These are phyloP conservation scores for Acestrorhynchus altus DNA, from an alignment of 2,797 vertebrate genomes.

Conservation along the genomic window DNA sequence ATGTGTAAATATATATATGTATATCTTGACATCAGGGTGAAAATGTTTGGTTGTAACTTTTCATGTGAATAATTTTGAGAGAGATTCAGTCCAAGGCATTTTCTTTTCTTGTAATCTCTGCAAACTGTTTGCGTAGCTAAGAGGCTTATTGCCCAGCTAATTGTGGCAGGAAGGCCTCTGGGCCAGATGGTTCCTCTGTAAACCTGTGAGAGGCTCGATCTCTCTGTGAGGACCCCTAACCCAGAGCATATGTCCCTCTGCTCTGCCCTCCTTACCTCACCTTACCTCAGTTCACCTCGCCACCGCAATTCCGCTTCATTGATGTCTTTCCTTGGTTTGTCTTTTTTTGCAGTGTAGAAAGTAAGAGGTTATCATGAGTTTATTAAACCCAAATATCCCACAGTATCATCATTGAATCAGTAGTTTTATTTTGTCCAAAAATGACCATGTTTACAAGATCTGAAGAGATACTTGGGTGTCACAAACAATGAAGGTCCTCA, in stretches of 20 bases:
- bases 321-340: not conserved
- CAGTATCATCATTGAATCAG: not conserved
- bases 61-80: conserved; percentile 59
- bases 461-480: conserved; percentile 32
- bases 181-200: conserved; percentile 69
- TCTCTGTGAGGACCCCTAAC: conserved; percentile 59
- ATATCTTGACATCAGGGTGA: conserved; percentile 83
- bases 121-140: conserved; percentile 71
- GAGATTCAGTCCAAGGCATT: conserved; percentile 75
- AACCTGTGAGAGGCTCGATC: conserved; percentile 58
- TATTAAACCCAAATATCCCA: not conserved
- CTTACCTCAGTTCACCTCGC: conserved; percentile 38
- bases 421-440: conserved; percentile 32
- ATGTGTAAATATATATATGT: conserved; percentile 79
- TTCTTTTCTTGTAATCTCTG: conserved; percentile 65
- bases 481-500: conserved; percentile 24
- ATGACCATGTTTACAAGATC: conserved; percentile 43
- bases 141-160: conserved; percentile 66
- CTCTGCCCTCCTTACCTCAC: conserved; percentile 44
- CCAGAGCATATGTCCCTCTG: conserved; percentile 61
- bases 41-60: conserved; percentile 77
- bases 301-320: conserved; percentile 37
- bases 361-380: conserved; percentile 22
- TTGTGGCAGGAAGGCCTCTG: conserved; percentile 67
- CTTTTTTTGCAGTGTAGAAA: conserved; percentile 38